Evolutionary conservation across 2,113 vertebrate genomes (phyloP).

Genomic region (Sinocyclocheilus anshuiensis): DNA sequence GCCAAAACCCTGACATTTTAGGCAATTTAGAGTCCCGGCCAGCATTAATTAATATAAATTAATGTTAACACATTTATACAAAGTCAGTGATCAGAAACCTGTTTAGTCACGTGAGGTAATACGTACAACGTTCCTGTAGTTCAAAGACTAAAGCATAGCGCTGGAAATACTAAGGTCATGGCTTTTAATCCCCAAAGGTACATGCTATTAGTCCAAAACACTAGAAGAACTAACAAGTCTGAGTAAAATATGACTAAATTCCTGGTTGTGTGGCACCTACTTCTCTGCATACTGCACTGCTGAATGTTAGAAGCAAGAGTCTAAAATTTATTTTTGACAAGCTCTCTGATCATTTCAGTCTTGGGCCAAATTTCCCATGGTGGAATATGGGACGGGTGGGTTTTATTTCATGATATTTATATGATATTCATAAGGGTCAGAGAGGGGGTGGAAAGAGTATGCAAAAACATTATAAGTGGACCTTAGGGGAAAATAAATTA

Average conservation of each 20-base stretch:
- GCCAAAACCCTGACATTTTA: too few species aligned
- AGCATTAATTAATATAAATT: too few species aligned
- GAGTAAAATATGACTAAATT: neutral
- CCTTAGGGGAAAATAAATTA: neutral
- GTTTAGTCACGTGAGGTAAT: too few species aligned
- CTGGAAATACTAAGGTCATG: neutral
- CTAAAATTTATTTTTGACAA: neutral
- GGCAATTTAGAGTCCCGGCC: too few species aligned
- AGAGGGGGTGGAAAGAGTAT: neutral
- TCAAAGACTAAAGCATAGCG: neutral
- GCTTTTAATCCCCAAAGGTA: neutral
- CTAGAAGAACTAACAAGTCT: neutral
- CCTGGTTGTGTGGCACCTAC: neutral
- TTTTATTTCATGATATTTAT: too few species aligned
- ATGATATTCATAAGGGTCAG: neutral
- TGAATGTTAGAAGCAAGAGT: neutral
- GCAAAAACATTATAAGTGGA: slow-evolving; percentile 16
- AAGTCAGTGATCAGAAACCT: too few species aligned
- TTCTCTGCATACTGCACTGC: neutral
- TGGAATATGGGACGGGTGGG: too few species aligned
- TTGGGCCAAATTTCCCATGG: too few species aligned
- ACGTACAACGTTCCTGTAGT: too few species aligned
- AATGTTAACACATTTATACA: too few species aligned
- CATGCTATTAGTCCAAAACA: neutral
- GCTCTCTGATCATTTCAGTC: neutral